Evolutionary conservation across 2,113 vertebrate species (phyloP), one percentile per base, ranked within the genome.

Genomic region (Choloepus hoffmanni): DNA sequence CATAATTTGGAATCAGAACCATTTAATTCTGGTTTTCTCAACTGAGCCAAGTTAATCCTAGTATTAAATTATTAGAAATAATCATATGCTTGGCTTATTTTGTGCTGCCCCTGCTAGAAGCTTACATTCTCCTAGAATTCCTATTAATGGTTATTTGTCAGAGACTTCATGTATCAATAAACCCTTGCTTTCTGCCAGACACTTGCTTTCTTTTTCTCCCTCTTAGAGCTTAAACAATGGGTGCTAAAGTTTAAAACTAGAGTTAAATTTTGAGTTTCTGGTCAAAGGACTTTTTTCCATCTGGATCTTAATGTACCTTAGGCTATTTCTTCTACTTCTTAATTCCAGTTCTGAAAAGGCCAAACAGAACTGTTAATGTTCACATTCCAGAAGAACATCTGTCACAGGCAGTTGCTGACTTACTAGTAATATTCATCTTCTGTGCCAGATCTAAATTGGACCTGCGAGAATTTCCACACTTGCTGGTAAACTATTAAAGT

Each of bases 371-470:
- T 79, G 82, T 91, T 96, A 93, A 86, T 76, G 85, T 92, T 97
- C 95, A 96, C 85, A 62, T 96, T 97, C 92, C 95, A 84, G 62
- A 79, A 89, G 92, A 97, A 90, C 95, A 96, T 96, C 96, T 96
- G 94, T 96, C 94, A 90, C 11, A 94, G 88, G 90, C 96, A 95
- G 89, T 96, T 97, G 94, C 94, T 83, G 94, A 96, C 89, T 94
- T 91, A 95, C 91, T 94, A n/a, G 85, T 95, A 95, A 96, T 96
- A 95, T 92, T 94, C 85, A 94, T 96, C 96, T 86, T 96, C 94
- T 97, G 88, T 96, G 95, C 95, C 96, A 50, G 92, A 96, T 97
- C 94, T 94, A 97, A 97, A 97, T 95, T 95, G 78, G 92, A 95
- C 97, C 97, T 96, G 74, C 48, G 96, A 97, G 97, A 97, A 95